These are phyloP conservation scores for Disparrhopalites patrizii DNA, from an alignment of 2,888 invertebrate species.

Conservation along the genomic window DNA sequence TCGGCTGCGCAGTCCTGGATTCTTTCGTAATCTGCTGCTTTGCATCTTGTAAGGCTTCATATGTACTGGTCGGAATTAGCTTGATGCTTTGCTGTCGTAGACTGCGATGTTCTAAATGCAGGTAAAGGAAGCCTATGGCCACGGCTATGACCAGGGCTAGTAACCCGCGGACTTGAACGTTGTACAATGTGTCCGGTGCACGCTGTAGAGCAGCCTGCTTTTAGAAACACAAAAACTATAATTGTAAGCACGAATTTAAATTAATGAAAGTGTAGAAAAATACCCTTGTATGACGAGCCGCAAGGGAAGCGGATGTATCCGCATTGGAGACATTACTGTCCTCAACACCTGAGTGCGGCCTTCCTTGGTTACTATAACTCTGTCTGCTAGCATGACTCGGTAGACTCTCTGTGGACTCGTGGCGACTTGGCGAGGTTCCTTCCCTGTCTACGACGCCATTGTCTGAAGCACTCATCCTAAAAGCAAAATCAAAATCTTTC, in stretches of 20 bases:
- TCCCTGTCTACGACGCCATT: too few species aligned
- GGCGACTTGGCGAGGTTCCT: too few species aligned
- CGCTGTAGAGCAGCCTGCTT: neutral
- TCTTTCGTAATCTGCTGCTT: neutral
- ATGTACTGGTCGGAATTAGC: neutral
- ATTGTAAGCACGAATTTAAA: neutral
- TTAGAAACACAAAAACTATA: neutral
- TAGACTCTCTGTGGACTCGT: too few species aligned
- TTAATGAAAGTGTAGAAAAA: neutral
- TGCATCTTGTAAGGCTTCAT: neutral
- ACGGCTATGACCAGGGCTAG: constrained; percentile 8
- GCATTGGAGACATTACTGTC: too few species aligned
- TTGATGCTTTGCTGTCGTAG: neutral
- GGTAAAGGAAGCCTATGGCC: constrained; percentile 13
- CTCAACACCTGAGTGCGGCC: too few species aligned
- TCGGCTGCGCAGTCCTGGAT: neutral
- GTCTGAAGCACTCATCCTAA: too few species aligned
- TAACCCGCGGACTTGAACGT: constrained; percentile 9
- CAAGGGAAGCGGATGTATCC: too few species aligned
- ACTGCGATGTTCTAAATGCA: constrained; percentile 10
- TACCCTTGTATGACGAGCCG: too few species aligned
- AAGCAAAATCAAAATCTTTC: too few species aligned
- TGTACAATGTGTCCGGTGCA: constrained; percentile 6
- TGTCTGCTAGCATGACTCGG: too few species aligned
- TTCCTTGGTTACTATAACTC: too few species aligned